phyloP scores from a whole-genome alignment of 1,140 invertebrate genomes.

The Drosophila sp. region DNA sequence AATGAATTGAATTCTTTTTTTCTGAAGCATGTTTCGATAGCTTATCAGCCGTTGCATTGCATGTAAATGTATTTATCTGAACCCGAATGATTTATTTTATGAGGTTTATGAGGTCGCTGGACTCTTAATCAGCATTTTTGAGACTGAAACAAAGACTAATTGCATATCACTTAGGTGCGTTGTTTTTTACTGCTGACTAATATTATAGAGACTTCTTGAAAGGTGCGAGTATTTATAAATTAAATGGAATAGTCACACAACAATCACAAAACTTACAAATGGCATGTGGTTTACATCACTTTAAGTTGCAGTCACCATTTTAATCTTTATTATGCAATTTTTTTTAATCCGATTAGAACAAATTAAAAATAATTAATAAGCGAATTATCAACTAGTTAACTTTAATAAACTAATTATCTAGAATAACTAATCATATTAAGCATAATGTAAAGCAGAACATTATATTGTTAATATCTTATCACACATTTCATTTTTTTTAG shows the following conservation, averaged over 20 bases:
- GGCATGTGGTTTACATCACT: neutral
- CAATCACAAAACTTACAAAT: neutral
- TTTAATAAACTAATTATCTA: too few species aligned
- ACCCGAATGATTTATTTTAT: slow-evolving; percentile 10
- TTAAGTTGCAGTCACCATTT: neutral
- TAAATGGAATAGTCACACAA: neutral
- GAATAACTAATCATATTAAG: too few species aligned
- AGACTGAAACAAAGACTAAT: slow-evolving; percentile 1
- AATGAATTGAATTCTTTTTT: slow-evolving; percentile 8
- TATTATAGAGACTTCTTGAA: neutral
- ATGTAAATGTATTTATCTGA: slow-evolving; percentile 9
- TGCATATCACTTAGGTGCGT: neutral
- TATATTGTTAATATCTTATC: too few species aligned
- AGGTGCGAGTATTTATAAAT: slow-evolving; percentile 6
- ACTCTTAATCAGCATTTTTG: slow-evolving; percentile 9
- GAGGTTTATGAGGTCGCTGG: slow-evolving; percentile 11
- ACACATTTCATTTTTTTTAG: too few species aligned
- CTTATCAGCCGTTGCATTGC: slow-evolving; percentile 6
- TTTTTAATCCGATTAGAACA: neutral
- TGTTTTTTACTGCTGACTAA: slow-evolving; percentile 6
- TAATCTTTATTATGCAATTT: too few species aligned
- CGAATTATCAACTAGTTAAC: too few species aligned
- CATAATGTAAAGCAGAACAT: too few species aligned
- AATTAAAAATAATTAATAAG: neutral
- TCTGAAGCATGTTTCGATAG: neutral